Evolutionary conservation across 35 echinoderm and acorn worm genomes (phyloP).

Genomic region (Patiria miniata): DNA sequence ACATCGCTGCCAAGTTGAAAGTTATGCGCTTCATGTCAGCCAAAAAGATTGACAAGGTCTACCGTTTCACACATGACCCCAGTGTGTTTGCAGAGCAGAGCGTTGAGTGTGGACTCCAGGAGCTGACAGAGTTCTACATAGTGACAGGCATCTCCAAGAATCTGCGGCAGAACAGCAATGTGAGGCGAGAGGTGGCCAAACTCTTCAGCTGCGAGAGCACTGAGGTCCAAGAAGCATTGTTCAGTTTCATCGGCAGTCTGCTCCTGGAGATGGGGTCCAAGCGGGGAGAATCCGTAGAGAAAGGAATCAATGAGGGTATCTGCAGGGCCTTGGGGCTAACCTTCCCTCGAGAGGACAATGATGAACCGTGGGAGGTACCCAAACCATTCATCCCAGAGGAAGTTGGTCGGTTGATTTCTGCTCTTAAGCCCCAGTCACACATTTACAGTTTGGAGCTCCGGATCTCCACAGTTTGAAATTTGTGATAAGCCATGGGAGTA

Average conservation of each 20-base stretch:
- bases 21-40: slow-evolving; percentile 12
- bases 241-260: slow-evolving; percentile 20
- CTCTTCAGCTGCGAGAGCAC: not conserved
- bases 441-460: too few species aligned
- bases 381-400: slow-evolving; percentile 33
- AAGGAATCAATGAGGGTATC: slow-evolving; percentile 14
- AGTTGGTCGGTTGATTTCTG: not conserved
- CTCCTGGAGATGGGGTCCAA: not conserved
- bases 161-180: not conserved
- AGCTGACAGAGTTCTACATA: slow-evolving; percentile 11
- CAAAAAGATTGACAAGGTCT: slow-evolving; percentile 19
- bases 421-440: not conserved
- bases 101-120: slow-evolving; percentile 31
- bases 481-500: too few species aligned
- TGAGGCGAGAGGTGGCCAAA: slow-evolving; percentile 32
- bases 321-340: not conserved
- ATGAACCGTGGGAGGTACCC: slow-evolving; percentile 20
- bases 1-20: slow-evolving; percentile 39
- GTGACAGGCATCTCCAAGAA: not conserved
- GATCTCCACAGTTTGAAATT: too few species aligned
- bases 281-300: not conserved
- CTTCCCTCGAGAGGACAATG: not conserved
- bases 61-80: slow-evolving; percentile 17
- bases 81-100: not conserved
- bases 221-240: not conserved